Base-by-base conservation (phyloP, 2,113 vertebrate genomes). In the Macquaria australasica region DNA sequence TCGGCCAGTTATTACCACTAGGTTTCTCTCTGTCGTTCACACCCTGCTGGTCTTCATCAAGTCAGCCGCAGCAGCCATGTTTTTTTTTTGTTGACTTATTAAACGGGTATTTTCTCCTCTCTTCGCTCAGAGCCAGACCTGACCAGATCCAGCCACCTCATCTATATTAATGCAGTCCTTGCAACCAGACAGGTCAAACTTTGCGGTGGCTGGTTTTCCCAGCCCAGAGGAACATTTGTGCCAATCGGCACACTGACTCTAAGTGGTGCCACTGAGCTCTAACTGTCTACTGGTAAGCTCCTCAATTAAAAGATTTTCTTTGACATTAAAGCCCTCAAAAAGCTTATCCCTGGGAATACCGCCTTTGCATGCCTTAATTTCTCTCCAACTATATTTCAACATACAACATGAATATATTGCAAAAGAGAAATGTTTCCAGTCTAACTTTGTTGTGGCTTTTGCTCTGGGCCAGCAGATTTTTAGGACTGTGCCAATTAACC, bases 41-140 rank as follows among this genome's bases (percentile, higher is more conserved):
- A 83, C 83, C 82, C 82, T 79, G 82, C 92, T 88, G 82, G 67
- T 83, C 81, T 91, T 93, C 87, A 82, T 91, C 83, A 89, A 81
- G 83, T 87, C 76, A 8, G 66, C 84, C 81, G 34, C 88, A 84
- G 84, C 55, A 56, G 76, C 48, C 58, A 0, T 45, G 43, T 59
- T 74, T 84, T 39, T 84, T 39, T 81, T 87, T 67, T 86, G 66
- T 87, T 63, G 78, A 89, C 63, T 87, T 77, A 81, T 85, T 80
- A 73, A 85, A 91, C 67, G 12, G 39, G 45, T 21, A 69, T 88
- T 86, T 91, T 88, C 71, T 77, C 76, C 50, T 72, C 14, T 82
- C 43, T 50, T 56, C 18, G 8, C 55, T 74, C 68, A 71, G 63
- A 86, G 73, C 77, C 73, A 84, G 82, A 87, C 73, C 48, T n/a